A percentile compares a stretch with the other conserved stretches of the same genome.
phyloP scores from a whole-genome alignment of 2,888 invertebrate genomes.

The Erebia ligea region DNA sequence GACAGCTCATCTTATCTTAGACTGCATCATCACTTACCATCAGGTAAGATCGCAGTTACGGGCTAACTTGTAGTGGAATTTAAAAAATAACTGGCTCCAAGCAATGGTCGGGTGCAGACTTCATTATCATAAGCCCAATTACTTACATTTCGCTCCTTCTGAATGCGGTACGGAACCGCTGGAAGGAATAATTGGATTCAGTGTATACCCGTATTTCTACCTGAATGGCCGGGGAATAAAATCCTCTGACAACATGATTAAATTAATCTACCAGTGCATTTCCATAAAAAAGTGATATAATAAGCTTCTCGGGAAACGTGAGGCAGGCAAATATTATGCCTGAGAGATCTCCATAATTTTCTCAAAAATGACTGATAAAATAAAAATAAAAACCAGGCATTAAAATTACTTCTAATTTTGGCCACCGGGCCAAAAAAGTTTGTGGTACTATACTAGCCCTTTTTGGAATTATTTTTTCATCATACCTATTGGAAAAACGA shows the following conservation, averaged over 20 bases:
- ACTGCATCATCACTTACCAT: slow-evolving; percentile 47
- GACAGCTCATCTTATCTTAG: slow-evolving; percentile 15
- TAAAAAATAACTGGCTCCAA: slow-evolving; percentile 50
- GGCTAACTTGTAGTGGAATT: slow-evolving; percentile 35
- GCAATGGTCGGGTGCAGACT: slow-evolving; percentile 41
- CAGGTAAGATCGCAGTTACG: too few relatives aligned
- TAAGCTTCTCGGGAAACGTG: too few relatives aligned
- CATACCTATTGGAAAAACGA: too few relatives aligned
- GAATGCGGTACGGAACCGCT: slow-evolving; percentile 37
- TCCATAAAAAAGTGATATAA: neutral
- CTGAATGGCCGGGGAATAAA: slow-evolving; percentile 30
- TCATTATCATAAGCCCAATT: slow-evolving; percentile 57
- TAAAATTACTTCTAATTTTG: too few relatives aligned
- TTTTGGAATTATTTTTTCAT: too few relatives aligned
- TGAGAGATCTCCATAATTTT: too few relatives aligned
- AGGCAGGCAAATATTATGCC: too few relatives aligned
- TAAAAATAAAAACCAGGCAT: too few relatives aligned
- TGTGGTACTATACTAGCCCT: too few relatives aligned
- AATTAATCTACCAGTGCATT: slow-evolving; percentile 22
- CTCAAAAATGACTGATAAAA: too few relatives aligned
- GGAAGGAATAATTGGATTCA: slow-evolving; percentile 42
- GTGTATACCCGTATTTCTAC: slow-evolving; percentile 39
- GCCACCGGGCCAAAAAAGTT: too few relatives aligned
- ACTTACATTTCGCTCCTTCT: slow-evolving; percentile 48
- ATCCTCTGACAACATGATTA: slow-evolving; percentile 27